These are phyloP conservation scores for Orthosia incerta DNA, from an alignment of 2,888 invertebrate species.

Conservation along the genomic window DNA sequence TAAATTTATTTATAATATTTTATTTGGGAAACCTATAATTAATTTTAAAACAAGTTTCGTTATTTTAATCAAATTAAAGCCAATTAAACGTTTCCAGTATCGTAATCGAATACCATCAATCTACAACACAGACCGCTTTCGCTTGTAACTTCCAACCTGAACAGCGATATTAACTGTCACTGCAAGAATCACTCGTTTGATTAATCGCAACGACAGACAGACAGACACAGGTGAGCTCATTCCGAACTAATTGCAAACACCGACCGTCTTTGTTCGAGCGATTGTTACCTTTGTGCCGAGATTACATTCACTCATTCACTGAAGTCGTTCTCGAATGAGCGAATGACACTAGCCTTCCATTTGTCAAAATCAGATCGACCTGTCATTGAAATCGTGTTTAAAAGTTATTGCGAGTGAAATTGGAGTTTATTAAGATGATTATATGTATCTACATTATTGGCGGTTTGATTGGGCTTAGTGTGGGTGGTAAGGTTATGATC, in stretches of 20 bases:
- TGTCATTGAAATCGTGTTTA: conserved; percentile 44
- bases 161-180: conserved; percentile 63
- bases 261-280: conserved; percentile 70
- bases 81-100: no score
- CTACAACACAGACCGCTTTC: conserved; percentile 3
- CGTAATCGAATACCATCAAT: no score
- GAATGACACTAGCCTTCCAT: conserved; percentile 62
- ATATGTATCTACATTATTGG: conserved; percentile 44
- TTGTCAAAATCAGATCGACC: conserved; percentile 69
- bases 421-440: conserved; percentile 44
- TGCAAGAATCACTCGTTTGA: conserved; percentile 60
- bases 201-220: conserved; percentile 63
- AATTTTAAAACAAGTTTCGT: no score
- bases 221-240: conserved; percentile 67
- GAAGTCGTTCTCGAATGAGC: conserved; percentile 52
- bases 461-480: conserved; percentile 24
- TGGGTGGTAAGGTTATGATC: conserved; percentile 5
- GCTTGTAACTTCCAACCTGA: conserved; percentile 20
- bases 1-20: no score
- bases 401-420: conserved; percentile 51
- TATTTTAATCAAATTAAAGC: no score
- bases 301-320: conserved; percentile 64
- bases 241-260: conserved; percentile 67
- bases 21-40: no score
- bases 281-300: conserved; percentile 72